These are phyloP conservation scores for Meloidogyne exigua DNA, from an alignment of 1,140 invertebrate genomes.

Conservation along the genomic window DNA sequence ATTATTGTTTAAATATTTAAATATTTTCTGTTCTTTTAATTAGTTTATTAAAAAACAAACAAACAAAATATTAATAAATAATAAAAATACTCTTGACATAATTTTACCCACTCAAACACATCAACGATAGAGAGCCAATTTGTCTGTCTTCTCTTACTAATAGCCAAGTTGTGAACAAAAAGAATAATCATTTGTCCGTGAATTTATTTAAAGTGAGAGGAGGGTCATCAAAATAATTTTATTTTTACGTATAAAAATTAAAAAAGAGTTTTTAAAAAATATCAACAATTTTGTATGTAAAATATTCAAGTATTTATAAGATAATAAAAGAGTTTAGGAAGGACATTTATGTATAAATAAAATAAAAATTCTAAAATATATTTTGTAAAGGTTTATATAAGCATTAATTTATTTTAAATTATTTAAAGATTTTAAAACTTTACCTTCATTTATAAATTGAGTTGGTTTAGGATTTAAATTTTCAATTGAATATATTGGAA, in stretches of 20 bases:
- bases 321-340: slow-evolving; percentile 19
- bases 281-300: slow-evolving; percentile 4
- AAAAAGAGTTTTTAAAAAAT: background rate
- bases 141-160: background rate
- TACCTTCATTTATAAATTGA: slow-evolving; percentile 39
- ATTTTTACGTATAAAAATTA: background rate
- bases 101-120: background rate
- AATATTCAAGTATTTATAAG: slow-evolving; percentile 1
- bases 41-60: background rate
- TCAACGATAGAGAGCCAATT: background rate
- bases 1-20: too few species aligned
- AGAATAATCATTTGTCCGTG: background rate
- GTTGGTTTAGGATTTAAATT: slow-evolving; percentile 38
- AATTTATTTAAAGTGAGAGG: background rate
- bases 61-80: background rate
- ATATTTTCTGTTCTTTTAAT: background rate
- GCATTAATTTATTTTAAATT: too few species aligned
- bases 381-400: too few species aligned
- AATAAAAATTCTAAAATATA: background rate
- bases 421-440: background rate
- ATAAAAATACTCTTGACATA: background rate
- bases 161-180: background rate
- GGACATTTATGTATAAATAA: background rate
- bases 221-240: background rate
- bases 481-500: slow-evolving; percentile 19